Percentiles rank a stretch among this genome's conserved stretches.
Conservation (phyloP, 1,140 invertebrate species). For the Pseudomyrmex sp. region DNA sequence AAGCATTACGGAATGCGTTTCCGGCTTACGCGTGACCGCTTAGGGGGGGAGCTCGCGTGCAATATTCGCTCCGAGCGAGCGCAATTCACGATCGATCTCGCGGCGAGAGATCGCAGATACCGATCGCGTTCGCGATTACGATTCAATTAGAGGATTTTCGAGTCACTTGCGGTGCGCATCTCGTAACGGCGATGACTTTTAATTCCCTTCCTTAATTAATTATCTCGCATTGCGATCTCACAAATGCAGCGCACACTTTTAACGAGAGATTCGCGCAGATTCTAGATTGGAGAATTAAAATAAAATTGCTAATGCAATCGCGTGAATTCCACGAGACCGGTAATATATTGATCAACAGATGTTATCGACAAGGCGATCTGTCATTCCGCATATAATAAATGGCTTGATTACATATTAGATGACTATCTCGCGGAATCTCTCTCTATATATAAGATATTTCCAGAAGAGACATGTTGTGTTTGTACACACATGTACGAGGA, state of each 20-base stretch:
- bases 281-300: conserved; percentile 47
- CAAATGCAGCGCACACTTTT: conserved; percentile 23
- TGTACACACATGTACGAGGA: not conserved
- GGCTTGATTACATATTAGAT: conserved; percentile 23
- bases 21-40: conserved; percentile 58
- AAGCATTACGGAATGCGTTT: conserved; percentile 70
- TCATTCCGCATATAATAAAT: conserved; percentile 36
- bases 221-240: conserved; percentile 18
- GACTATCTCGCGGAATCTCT: not conserved
- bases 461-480: not conserved
- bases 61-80: conserved; percentile 59
- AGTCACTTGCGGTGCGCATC: conserved; percentile 31
- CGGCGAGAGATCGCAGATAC: conserved; percentile 61
- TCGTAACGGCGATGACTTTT: conserved; percentile 28
- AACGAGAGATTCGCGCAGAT: conserved; percentile 16
- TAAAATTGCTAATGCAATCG: conserved; percentile 60
- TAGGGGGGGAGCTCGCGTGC: conserved; percentile 53
- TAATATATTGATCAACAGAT: conserved; percentile 43
- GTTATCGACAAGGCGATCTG: not conserved
- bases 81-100: conserved; percentile 50
- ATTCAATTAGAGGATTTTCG: conserved; percentile 66
- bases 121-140: conserved; percentile 64
- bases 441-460: too few species aligned
- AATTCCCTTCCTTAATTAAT: conserved; percentile 36
- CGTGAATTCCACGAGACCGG: not conserved